These are phyloP conservation scores for Pocota personata DNA, from an alignment of 2,888 invertebrate species.

Conservation along the genomic window DNA sequence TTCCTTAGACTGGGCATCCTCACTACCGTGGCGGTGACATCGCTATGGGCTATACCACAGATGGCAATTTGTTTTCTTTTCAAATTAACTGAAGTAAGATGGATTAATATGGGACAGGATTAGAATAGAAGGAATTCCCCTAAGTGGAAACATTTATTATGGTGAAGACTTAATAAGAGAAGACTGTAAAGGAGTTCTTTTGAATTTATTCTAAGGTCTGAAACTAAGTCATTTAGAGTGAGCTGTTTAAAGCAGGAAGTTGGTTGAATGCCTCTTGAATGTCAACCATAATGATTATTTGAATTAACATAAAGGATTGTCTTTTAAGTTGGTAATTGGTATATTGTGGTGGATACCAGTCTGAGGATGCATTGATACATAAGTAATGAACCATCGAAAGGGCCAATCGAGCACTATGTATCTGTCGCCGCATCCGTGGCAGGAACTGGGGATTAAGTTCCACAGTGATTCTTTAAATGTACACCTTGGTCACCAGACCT, in stretches of 20 bases:
- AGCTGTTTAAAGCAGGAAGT: neutral
- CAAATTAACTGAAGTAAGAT: constrained; percentile 68
- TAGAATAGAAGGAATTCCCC: constrained; percentile 28
- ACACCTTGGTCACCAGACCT: too few species aligned
- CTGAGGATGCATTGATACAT: too few species aligned
- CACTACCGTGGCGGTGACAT: constrained; percentile 6
- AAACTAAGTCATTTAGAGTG: constrained; percentile 16
- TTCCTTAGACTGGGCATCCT: constrained; percentile 21
- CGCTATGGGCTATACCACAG: neutral
- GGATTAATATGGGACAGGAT: constrained; percentile 57
- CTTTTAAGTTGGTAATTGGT: neutral
- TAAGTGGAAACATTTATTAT: constrained; percentile 45
- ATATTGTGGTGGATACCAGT: too few species aligned
- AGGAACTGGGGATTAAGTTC: too few species aligned
- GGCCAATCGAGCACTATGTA: too few species aligned
- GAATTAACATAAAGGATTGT: too few species aligned
- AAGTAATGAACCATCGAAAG: too few species aligned
- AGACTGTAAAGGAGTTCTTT: neutral
- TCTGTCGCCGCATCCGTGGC: too few species aligned
- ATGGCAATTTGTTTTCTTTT: constrained; percentile 69
- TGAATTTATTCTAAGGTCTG: neutral
- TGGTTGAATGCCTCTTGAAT: neutral
- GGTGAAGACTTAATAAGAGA: neutral
- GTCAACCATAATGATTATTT: too few species aligned
- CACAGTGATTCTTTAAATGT: too few species aligned